Base-by-base conservation (phyloP, 2,888 invertebrate genomes). In the Tipula lateralis region DNA sequence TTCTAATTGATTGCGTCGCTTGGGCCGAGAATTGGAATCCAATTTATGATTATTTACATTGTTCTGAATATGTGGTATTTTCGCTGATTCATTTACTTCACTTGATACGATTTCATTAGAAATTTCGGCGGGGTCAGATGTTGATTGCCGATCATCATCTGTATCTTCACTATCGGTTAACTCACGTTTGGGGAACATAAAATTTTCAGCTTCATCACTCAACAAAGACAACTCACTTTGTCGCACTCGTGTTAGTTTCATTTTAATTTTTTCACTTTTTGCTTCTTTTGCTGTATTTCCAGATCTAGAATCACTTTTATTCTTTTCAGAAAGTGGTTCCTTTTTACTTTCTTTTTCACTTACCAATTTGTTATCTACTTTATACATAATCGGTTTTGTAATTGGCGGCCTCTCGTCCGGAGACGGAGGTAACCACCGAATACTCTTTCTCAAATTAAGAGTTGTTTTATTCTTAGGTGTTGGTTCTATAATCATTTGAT, bases 171-270 rank as follows among this genome's bases (percentile, higher is more conserved):
- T 34, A 9, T 84, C 84, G 32, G 50, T 84, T 29, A 84, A 6
- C 9, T 84, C 84, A 2, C 50, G 24, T 87, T 93, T 93, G 0
- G 96, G 94, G 88, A 96, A 96, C 93, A 96, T 94, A 88, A 96
- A 96, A 87, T 95, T 96, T 87, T 96, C 96, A 0, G 96, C 96
- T 89, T 96, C 96, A 87, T 96, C 95, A 87, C 95, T 96, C 83
- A 96, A 89, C 84, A 94, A 92, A 0, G 94, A 93, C 84, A 96
- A 88, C 89, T 96, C 95, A 0, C 95, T 94, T 84, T 93, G 92
- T 3, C 95, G 91, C 19, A 95, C 93, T 86, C 95, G 94, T 84
- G 93, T 93, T 87, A 95, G 95, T 87, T 95, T 94, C 0, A 95
- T 95, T 29, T 95, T 94, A 30, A 95, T 91, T 0, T 93, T 91